phyloP scores from a whole-genome alignment of 2,797 vertebrate species.

The Ctenochaetus hawaiiensis region DNA sequence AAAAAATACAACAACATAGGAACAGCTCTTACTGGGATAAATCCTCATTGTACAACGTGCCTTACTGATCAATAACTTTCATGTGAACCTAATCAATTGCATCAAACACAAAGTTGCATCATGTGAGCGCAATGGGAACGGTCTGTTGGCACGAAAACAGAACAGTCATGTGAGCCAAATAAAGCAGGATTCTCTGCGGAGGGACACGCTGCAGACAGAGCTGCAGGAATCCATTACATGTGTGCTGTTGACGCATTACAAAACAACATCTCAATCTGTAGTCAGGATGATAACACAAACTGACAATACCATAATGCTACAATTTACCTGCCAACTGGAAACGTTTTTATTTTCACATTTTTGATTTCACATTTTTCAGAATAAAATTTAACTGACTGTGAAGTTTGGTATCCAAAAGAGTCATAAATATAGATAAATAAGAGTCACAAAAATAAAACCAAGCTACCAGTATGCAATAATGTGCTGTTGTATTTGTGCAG shows the following conservation, averaged over 20 bases:
- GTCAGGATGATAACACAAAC: background rate
- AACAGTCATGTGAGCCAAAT: slow-evolving; percentile 38
- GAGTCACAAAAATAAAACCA: too few relatives aligned
- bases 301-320: background rate
- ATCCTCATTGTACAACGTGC: background rate
- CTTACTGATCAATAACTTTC: slow-evolving; percentile 27
- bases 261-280: background rate
- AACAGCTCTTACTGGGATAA: background rate
- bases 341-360: background rate
- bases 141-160: background rate
- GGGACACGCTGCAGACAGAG: background rate
- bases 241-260: background rate
- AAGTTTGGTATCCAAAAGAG: background rate
- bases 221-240: background rate
- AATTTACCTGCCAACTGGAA: background rate
- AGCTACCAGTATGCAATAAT: background rate
- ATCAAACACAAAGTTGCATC: slow-evolving; percentile 33
- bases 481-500: background rate
- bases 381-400: background rate
- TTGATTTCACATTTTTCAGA: background rate
- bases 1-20: background rate
- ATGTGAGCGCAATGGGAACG: slow-evolving; percentile 25
- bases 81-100: slow-evolving; percentile 49
- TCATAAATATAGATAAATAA: too few relatives aligned
- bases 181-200: slow-evolving; percentile 18